A percentile compares a stretch with the other conserved stretches of the same genome.
Evolutionary conservation across 2,113 vertebrate species (phyloP).

Genomic region (Sander lucioperca): DNA sequence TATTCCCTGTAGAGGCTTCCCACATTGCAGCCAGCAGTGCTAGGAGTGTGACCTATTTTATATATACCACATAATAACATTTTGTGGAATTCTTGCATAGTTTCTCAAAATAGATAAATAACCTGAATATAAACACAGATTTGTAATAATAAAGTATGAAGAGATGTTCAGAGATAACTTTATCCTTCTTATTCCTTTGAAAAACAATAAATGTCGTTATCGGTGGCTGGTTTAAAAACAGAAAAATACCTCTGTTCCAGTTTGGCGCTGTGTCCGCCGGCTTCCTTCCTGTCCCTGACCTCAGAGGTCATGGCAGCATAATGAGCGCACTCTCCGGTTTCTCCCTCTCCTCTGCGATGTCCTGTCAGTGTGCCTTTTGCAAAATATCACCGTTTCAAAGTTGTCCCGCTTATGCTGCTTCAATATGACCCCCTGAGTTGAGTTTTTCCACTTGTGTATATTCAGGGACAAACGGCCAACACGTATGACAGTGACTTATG

Average conservation of each 20-base stretch:
- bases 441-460: conserved; percentile 33
- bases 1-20: background rate
- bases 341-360: conserved; percentile 20
- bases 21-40: background rate
- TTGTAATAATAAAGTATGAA: conserved; percentile 13
- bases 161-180: background rate
- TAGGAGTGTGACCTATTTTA: background rate
- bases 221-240: conserved; percentile 39
- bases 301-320: conserved; percentile 69
- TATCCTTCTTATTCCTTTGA: background rate
- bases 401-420: conserved; percentile 42
- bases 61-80: background rate
- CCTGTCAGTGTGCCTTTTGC: conserved; percentile 26
- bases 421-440: conserved; percentile 13
- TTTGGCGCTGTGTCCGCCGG: conserved; percentile 44
- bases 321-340: conserved; percentile 64
- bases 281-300: conserved; percentile 78
- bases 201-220: conserved; percentile 46
- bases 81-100: background rate
- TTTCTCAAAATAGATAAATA: conserved; percentile 3
- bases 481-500: conserved; percentile 67
- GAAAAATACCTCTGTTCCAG: conserved; percentile 41
- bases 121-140: background rate
- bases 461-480: conserved; percentile 19
- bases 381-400: conserved; percentile 40